Percentiles rank a stretch among this genome's conserved stretches.
Conservation (phyloP, 2,888 invertebrate genomes). For the Lordiphosa andalusiaca region DNA sequence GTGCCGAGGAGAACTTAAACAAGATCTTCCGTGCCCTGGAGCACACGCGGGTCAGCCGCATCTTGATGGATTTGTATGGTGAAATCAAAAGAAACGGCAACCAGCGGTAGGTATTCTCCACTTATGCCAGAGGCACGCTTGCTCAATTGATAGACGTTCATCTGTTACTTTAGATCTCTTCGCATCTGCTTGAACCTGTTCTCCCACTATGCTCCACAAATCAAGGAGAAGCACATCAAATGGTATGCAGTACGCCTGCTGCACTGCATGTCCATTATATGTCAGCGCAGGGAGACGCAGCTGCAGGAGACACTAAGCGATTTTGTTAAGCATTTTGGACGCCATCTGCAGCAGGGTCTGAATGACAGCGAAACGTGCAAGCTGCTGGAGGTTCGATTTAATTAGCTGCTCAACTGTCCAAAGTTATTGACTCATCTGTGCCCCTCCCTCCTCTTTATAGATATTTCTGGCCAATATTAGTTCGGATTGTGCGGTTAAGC, state of each 20-base stretch:
- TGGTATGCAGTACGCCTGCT: slow-evolving; percentile 88
- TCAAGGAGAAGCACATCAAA: slow-evolving; percentile 88
- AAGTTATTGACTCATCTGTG: neutral
- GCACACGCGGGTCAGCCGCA: slow-evolving; percentile 86
- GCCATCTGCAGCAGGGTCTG: slow-evolving; percentile 78
- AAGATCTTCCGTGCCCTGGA: slow-evolving; percentile 86
- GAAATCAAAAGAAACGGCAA: slow-evolving; percentile 90
- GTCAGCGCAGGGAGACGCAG: slow-evolving; percentile 84
- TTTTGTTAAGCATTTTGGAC: slow-evolving; percentile 78
- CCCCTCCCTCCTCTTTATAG: slow-evolving; percentile 55
- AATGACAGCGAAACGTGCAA: slow-evolving; percentile 79
- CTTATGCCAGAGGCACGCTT: too few species aligned
- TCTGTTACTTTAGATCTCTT: slow-evolving; percentile 83
- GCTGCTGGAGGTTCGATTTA: slow-evolving; percentile 74
- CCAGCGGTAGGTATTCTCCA: slow-evolving; percentile 67
- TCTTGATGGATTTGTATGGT: slow-evolving; percentile 90
- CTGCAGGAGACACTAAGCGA: slow-evolving; percentile 78
- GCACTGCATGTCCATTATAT: slow-evolving; percentile 87
- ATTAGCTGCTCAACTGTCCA: slow-evolving; percentile 29
- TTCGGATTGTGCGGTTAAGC: slow-evolving; percentile 85
- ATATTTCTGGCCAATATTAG: slow-evolving; percentile 80
- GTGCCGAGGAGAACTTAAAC: slow-evolving; percentile 91
- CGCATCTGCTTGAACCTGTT: slow-evolving; percentile 89
- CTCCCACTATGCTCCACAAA: slow-evolving; percentile 87
- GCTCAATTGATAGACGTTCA: fast-evolving